Base-by-base conservation (phyloP, 2,888 invertebrate genomes). In the Pseudococcus viburni region DNA sequence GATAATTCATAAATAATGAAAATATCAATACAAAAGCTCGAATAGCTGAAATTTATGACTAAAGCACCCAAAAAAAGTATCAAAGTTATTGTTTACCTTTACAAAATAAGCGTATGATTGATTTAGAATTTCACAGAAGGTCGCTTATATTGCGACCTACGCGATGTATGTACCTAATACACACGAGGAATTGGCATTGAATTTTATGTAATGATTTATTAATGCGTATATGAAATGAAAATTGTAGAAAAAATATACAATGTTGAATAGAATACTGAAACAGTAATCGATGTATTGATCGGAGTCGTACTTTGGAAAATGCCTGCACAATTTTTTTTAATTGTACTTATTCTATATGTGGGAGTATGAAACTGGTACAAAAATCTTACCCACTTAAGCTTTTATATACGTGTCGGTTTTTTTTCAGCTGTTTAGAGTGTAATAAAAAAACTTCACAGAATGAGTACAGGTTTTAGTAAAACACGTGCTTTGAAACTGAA, bases 71-170 rank as follows among this genome's bases (percentile, higher is more conserved):
- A 73, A 73, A 73, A 26, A 22, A 64, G 0, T 17, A 17, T 64
- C 5, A 12, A 9, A 19, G 19, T 59, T 73, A 73, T 73, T 73
- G 33, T 73, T 73, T 73, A 73, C 33, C 12, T 33, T 26, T 33
- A 33, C 15, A 22, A 73, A 15, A 73, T 73, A 73, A 33, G 12
- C 15, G 15, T n/a, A 73, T 73, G 51, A 85, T 59, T 85, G 51
- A 85, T 59, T 59, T 51, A 85, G 33, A 85, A 85, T 84, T 51
- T 59, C 26, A 46, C 51, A 59, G 55, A 85, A 85, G 55, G 85
- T 85, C 85, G 15, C 8, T 11, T 84, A 6, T 26, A 51, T n/a
- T 22, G 26, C 46, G 17, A 51, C 19, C 85, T 33, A 15, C 46
- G 17, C 22, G 26, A 33, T 33, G 26, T 33, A 33, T 33, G 55